These are phyloP conservation scores for Psophia crepitans DNA, from an alignment of 2,113 vertebrate genomes.

Conservation along the genomic window DNA sequence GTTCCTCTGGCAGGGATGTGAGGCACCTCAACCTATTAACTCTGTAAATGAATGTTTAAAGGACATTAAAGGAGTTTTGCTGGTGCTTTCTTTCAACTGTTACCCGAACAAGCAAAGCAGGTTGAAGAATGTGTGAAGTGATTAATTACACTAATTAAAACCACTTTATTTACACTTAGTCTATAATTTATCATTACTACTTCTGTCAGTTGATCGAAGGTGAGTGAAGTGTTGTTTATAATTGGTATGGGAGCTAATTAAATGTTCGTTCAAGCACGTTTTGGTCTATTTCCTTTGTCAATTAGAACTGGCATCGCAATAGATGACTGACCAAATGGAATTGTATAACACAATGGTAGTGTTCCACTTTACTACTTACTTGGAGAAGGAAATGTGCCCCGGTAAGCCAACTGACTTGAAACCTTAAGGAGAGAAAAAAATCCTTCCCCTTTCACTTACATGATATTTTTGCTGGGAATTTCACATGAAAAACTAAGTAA, in stretches of 20 bases:
- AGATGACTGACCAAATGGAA: constrained; percentile 31
- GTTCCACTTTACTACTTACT: background rate
- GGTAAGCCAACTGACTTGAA: background rate
- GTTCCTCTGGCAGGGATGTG: background rate
- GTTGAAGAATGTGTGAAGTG: constrained; percentile 55
- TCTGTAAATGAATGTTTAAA: constrained; percentile 40
- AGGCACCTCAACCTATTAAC: constrained; percentile 28
- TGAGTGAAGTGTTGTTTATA: constrained; percentile 51
- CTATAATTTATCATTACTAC: constrained; percentile 53
- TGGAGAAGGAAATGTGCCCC: background rate
- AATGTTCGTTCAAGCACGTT: background rate
- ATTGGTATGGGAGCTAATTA: constrained; percentile 45
- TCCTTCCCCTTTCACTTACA: background rate
- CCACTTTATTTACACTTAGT: constrained; percentile 59
- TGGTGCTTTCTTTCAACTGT: constrained; percentile 7
- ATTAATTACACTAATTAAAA: constrained; percentile 65
- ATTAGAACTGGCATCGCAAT: background rate
- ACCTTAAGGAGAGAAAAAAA: background rate
- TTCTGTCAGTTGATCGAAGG: constrained; percentile 59
- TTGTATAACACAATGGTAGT: background rate
- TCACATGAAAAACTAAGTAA: background rate
- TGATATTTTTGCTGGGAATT: background rate
- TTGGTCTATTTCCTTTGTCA: constrained; percentile 60
- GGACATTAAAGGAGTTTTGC: constrained; percentile 23
- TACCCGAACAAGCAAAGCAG: constrained; percentile 32